Evolutionary conservation across 2,888 invertebrate species (phyloP), one percentile per base, ranked within the genome.

Genomic region (Agonopterix arenella): DNA sequence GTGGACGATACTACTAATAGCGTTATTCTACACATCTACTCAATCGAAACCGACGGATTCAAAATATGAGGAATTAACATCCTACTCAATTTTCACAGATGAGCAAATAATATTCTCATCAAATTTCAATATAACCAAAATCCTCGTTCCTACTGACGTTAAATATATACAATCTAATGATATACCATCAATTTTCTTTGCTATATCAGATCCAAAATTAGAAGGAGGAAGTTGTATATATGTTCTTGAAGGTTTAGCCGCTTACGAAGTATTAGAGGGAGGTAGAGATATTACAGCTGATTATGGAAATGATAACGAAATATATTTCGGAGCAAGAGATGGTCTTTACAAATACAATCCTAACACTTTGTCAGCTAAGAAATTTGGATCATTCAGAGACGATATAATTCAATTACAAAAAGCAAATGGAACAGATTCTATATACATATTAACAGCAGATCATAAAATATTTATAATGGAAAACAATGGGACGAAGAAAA

Each of bases 361-460:
- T 2, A 74, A 75, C 0, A 68, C 66, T 7, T 52, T 82, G 8
- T 77, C 83, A 38, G 81, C 80, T 1, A 80, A 72, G 37, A 81
- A 75, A 57, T 72, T 58, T 38, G 83, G 84, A 0, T 64, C 67
- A 0, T 79, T 78, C 45, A 63, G 53, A 40, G 83, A 84, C 7
- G 70, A 80, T 46, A 77, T 84, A 0, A 68, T 76, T 0, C 83
- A 83, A 54, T 44, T 84, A 36, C 83, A 84, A 55, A 84, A 82
- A 62, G 80, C 73, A 0, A 81, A 80, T n/a, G 76, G 74, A 0
- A 53, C 58, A 0, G 80, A 82, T 54, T 44, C 51, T 1, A 75
- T 84, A 18, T 81, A 67, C 44, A 69, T 72, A 38, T 52, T 84
- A 10, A 80, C 66, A 8, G 46, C 55, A 1, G 64, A 73, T 1